A percentile compares a stretch with the other conserved stretches of the same genome.
phyloP scores from a whole-genome alignment of 2,888 invertebrate genomes.

The Tenthredo distinguenda region DNA sequence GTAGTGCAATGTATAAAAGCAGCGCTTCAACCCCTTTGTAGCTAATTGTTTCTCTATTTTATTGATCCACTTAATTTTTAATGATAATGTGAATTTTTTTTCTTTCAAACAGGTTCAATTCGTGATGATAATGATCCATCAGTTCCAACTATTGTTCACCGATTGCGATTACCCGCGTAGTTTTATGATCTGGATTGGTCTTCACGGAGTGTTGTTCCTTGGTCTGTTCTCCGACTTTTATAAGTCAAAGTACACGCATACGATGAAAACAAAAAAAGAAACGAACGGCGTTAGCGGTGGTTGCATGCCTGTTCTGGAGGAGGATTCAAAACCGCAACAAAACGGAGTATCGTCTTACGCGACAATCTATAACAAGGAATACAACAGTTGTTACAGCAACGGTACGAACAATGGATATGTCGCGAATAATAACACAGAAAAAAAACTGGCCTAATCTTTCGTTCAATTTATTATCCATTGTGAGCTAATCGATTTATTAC shows the following conservation, averaged over 20 bases:
- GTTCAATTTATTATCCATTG: not conserved
- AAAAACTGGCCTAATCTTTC: constrained; percentile 72
- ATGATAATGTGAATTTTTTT: not conserved
- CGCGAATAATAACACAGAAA: constrained; percentile 76
- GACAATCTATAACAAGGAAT: constrained; percentile 80
- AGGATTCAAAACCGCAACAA: constrained; percentile 74
- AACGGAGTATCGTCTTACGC: constrained; percentile 78
- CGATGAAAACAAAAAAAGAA: constrained; percentile 28
- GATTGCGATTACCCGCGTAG: constrained; percentile 95
- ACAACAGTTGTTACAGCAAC: constrained; percentile 83
- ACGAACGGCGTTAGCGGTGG: constrained; percentile 76
- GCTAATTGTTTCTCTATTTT: no score
- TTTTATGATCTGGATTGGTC: constrained; percentile 96
- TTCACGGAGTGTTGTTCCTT: constrained; percentile 96
- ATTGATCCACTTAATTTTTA: no score
- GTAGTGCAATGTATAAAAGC: not conserved
- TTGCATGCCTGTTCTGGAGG: constrained; percentile 88
- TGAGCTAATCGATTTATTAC: not conserved
- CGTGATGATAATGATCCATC: constrained; percentile 94
- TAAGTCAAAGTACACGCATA: constrained; percentile 86
- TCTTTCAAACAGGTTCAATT: constrained; percentile 88
- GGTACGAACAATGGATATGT: constrained; percentile 84
- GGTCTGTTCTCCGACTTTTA: constrained; percentile 97
- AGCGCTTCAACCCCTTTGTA: not conserved
- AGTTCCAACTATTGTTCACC: constrained; percentile 93